Evolutionary conservation across 2,113 vertebrate genomes (phyloP), one percentile per base, ranked within the genome.

Genomic region (Rousettus leschenaultii): DNA sequence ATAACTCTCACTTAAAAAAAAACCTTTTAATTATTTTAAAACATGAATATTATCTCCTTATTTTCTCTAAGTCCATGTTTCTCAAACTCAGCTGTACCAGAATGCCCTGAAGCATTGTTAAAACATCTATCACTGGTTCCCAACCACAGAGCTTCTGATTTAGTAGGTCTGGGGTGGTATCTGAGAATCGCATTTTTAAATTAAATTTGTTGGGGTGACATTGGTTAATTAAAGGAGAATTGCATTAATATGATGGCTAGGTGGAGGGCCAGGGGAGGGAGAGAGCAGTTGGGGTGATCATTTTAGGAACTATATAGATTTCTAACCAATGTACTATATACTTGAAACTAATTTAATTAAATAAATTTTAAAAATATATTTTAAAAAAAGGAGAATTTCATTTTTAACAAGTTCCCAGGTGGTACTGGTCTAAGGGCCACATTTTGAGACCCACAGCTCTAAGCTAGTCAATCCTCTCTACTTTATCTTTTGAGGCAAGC

Each of bases 11-110:
- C 24, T 53, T 61, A 21, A 75, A 83, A 78, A 86, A 15, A 3
- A 74, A 45, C 45, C n/a, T 33, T 65, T 48, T 35, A 71, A 13
- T 71, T 40, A 89, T 51, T 91, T 89, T 6, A 85, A 93, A 82
- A 77, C 33, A 55, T 3, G 26, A 73, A 77, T n/a, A 40, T 3
- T 6, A 33, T 7, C 6, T 6, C 14, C 45, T 87, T 63, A 0
- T 59, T 77, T 77, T 73, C 48, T 68, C 30, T 38, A 68, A 93
- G 9, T 5, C 18, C 28, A 1, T n/a, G 1, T 63, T 93, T 87
- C 19, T 95, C 57, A 73, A 33, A 65, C 22, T 88, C 38, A 51
- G 13, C 38, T 48, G 0, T n/a, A 45, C 88, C 33, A 22, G 77
- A 71, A 55, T 61, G 14, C n/a, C 30, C 22, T 33, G 57, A 24